A percentile compares a stretch with the other conserved stretches of the same genome.
These are phyloP conservation scores for Ochropleura plecta DNA, from an alignment of 2,888 invertebrate species.

Conservation along the genomic window DNA sequence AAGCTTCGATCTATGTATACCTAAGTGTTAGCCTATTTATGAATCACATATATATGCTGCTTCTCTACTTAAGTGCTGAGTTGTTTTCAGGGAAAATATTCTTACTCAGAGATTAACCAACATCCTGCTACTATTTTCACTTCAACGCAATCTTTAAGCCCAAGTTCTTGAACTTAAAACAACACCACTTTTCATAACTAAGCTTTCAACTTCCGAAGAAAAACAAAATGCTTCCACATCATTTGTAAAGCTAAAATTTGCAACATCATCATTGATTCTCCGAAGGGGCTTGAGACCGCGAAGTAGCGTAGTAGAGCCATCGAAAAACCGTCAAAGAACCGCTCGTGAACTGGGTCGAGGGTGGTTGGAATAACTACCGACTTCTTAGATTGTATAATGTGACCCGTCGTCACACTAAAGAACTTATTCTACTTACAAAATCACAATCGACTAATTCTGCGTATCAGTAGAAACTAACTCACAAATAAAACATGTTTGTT, in stretches of 20 bases:
- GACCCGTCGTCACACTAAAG: slow-evolving; percentile 3
- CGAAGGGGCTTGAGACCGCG: slow-evolving; percentile 30
- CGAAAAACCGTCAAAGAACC: slow-evolving; percentile 71
- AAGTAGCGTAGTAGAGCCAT: slow-evolving; percentile 70
- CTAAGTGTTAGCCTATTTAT: slow-evolving; percentile 23
- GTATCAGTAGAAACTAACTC: neutral
- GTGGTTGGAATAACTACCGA: slow-evolving; percentile 66
- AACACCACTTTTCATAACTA: neutral
- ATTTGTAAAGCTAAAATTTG: slow-evolving; percentile 28
- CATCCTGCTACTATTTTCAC: slow-evolving; percentile 33
- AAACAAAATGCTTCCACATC: slow-evolving; percentile 28
- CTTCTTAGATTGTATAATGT: slow-evolving; percentile 25
- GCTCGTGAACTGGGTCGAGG: slow-evolving; percentile 78
- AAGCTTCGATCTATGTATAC: slow-evolving; percentile 31
- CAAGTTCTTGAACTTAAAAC: neutral
- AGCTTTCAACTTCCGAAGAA: slow-evolving; percentile 11
- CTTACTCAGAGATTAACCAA: slow-evolving; percentile 17
- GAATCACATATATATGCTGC: slow-evolving; percentile 11
- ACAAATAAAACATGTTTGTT: neutral
- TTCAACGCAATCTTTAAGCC: neutral
- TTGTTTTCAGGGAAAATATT: slow-evolving; percentile 21
- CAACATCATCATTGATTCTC: slow-evolving; percentile 53
- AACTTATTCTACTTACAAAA: no score
- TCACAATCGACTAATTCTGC: neutral
- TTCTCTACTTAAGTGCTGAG: neutral